These are phyloP conservation scores for Symphodus melops DNA, from an alignment of 2,113 vertebrate species.

Conservation along the genomic window DNA sequence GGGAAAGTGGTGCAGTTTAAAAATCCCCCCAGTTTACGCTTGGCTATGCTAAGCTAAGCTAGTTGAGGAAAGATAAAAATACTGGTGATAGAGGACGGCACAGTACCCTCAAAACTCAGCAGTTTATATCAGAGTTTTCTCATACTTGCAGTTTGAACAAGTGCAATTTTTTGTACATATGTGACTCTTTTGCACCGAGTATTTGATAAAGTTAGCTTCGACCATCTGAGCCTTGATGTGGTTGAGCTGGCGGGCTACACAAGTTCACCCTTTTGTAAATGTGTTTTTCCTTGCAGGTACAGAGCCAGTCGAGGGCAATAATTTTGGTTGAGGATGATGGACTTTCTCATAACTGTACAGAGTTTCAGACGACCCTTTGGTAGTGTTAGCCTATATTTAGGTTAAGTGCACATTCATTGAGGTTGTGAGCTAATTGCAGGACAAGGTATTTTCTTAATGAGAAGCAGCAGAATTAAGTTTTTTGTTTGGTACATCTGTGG, in stretches of 20 bases:
- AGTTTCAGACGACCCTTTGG: background rate
- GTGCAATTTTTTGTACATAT: slow-evolving; percentile 78
- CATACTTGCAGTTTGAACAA: slow-evolving; percentile 68
- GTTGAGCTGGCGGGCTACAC: slow-evolving; percentile 30
- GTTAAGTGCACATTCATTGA: slow-evolving; percentile 25
- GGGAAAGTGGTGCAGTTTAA: slow-evolving; percentile 4
- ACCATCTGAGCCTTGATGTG: slow-evolving; percentile 59
- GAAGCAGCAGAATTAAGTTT: slow-evolving; percentile 28
- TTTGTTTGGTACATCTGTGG: slow-evolving; percentile 22
- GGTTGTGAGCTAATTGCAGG: slow-evolving; percentile 27
- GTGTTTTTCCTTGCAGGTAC: slow-evolving; percentile 43
- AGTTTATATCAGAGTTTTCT: slow-evolving; percentile 29
- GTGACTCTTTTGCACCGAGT: slow-evolving; percentile 48
- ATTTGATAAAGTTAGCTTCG: slow-evolving; percentile 39
- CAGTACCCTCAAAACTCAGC: slow-evolving; percentile 31
- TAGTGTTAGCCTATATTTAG: slow-evolving; percentile 4
- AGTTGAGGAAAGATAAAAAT: slow-evolving; percentile 12
- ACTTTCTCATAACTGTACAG: slow-evolving; percentile 35
- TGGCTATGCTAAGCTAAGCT: background rate
- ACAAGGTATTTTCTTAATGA: slow-evolving; percentile 23
- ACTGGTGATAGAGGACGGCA: slow-evolving; percentile 9
- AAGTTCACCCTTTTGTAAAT: slow-evolving; percentile 53
- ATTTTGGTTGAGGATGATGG: slow-evolving; percentile 16
- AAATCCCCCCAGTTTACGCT: slow-evolving; percentile 7
- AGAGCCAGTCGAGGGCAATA: slow-evolving; percentile 57